These are phyloP conservation scores for Mormyrus hasselquistii DNA, from an alignment of 2,797 vertebrate genomes.

Conservation along the genomic window DNA sequence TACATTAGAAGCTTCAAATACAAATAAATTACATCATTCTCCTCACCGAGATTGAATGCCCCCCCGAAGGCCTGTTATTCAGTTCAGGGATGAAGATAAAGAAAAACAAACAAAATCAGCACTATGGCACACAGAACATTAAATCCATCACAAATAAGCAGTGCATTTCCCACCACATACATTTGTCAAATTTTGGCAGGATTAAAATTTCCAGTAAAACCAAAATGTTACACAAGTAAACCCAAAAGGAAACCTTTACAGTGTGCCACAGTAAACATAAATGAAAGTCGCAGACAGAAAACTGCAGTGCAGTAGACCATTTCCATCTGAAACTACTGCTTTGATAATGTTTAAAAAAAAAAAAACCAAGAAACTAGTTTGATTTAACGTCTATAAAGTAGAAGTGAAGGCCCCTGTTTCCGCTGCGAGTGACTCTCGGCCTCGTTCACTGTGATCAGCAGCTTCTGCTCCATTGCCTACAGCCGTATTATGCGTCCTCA, in stretches of 20 bases:
- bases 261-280: background rate
- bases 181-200: constrained; percentile 16
- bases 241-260: background rate
- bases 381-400: background rate
- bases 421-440: background rate
- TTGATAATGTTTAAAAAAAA: background rate
- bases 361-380: background rate
- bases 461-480: background rate
- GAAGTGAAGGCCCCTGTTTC: background rate
- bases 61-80: constrained; percentile 7
- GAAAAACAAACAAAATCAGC: background rate
- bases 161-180: background rate
- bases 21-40: constrained; percentile 64
- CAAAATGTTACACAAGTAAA: constrained; percentile 5
- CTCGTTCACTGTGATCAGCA: background rate
- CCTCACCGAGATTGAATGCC: constrained; percentile 39
- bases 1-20: constrained; percentile 57
- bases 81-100: background rate
- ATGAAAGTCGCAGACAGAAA: background rate
- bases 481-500: constrained; percentile 61
- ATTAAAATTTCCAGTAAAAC: background rate
- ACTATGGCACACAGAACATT: background rate
- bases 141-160: background rate
- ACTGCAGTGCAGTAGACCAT: background rate
- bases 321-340: background rate